A percentile compares a stretch with the other conserved stretches of the same genome.
phyloP scores from a whole-genome alignment of 2,888 invertebrate species.

The Doris montereyensis region DNA sequence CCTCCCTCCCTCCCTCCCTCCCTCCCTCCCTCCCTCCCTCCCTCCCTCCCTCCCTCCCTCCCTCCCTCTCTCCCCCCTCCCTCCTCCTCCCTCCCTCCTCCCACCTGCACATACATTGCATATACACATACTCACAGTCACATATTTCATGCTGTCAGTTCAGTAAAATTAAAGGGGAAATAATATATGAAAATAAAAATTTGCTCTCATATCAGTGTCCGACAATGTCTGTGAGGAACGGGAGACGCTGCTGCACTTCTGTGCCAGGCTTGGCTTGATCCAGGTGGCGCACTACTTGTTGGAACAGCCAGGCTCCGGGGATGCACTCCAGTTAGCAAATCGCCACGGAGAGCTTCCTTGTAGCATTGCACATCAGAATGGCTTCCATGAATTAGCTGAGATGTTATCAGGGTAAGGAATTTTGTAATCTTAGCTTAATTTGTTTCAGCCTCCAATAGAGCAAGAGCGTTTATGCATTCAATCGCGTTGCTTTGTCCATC shows the following conservation, averaged over 20 bases:
- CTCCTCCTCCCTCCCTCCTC: background rate
- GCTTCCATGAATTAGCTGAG: constrained; percentile 56
- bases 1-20: background rate
- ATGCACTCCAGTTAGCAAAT: constrained; percentile 55
- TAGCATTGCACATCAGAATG: constrained; percentile 60
- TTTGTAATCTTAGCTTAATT: background rate
- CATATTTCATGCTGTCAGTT: too few relatives aligned
- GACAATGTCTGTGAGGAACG: constrained; percentile 45
- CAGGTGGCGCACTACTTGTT: constrained; percentile 60
- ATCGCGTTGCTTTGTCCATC: too few relatives aligned
- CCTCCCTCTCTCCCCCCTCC: background rate
- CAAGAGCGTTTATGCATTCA: too few relatives aligned
- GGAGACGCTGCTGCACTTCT: constrained; percentile 64
- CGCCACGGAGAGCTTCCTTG: constrained; percentile 59
- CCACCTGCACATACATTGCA: too few relatives aligned
- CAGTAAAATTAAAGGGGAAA: too few relatives aligned
- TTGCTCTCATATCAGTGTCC: constrained; percentile 7
- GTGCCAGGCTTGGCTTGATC: constrained; percentile 60
- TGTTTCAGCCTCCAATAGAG: background rate
- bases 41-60: background rate
- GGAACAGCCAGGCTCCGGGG: constrained; percentile 57
- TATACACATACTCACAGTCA: too few relatives aligned
- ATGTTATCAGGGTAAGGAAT: constrained; percentile 59
- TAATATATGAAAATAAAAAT: too few relatives aligned
- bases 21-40: background rate